phyloP scores from a whole-genome alignment of 1,140 invertebrate genomes.

The Brachionus asplanchnoidis region DNA sequence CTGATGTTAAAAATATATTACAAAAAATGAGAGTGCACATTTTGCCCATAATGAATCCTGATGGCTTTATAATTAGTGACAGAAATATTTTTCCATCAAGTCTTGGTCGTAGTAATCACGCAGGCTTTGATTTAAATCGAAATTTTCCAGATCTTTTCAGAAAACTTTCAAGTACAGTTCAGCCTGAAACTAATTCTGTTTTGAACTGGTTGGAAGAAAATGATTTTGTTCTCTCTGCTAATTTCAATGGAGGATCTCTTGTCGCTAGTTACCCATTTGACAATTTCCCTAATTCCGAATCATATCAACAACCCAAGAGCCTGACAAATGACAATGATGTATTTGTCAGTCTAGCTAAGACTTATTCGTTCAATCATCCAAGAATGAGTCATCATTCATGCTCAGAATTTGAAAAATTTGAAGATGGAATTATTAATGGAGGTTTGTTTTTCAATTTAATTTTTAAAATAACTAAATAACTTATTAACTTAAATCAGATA shows the following conservation, averaged over 20 bases:
- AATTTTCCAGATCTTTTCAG: constrained; percentile 81
- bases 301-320: background rate
- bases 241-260: constrained; percentile 86
- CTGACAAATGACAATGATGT: constrained; percentile 30
- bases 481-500: no score
- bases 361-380: constrained; percentile 2
- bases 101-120: constrained; percentile 73
- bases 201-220: constrained; percentile 80
- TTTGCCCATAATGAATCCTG: constrained; percentile 80
- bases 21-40: constrained; percentile 75
- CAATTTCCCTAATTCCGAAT: background rate
- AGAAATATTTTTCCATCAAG: constrained; percentile 59
- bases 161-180: constrained; percentile 45
- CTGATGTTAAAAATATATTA: constrained; percentile 59
- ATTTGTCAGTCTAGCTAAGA: background rate
- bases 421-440: constrained; percentile 36
- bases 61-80: constrained; percentile 52
- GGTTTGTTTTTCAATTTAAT: background rate
- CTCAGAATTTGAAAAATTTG: background rate
- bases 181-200: constrained; percentile 81
- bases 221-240: constrained; percentile 91
- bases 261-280: constrained; percentile 76
- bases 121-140: constrained; percentile 82
- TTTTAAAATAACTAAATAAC: background rate
- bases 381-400: background rate